These are phyloP conservation scores for Tipula lateralis DNA, from an alignment of 2,888 invertebrate genomes.

Conservation along the genomic window DNA sequence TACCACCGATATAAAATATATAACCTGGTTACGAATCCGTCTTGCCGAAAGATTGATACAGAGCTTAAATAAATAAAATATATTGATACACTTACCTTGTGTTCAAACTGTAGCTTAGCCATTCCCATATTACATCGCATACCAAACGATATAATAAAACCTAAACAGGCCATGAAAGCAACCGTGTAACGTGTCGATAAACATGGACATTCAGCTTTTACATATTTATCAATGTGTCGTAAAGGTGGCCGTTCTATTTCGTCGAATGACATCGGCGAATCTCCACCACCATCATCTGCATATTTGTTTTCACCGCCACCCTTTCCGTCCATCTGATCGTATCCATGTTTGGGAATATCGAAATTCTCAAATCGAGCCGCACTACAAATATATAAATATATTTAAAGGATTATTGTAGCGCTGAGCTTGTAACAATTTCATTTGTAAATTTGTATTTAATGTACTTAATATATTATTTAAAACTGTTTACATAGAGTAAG, in stretches of 20 bases:
- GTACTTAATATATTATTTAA: no score
- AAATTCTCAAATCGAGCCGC: conserved; percentile 43
- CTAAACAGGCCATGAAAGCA: conserved; percentile 78
- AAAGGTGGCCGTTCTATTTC: conserved; percentile 81
- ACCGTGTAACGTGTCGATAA: conserved; percentile 82
- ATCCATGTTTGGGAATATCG: conserved; percentile 43
- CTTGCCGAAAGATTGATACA: no score
- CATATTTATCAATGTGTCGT: conserved; percentile 80
- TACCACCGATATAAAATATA: no score
- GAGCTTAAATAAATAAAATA: no score
- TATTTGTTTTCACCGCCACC: conserved; percentile 39
- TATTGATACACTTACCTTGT: conserved; percentile 51
- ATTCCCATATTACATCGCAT: conserved; percentile 99
- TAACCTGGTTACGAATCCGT: no score
- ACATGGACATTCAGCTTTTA: conserved; percentile 81
- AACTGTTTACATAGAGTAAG: not conserved
- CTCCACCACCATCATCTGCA: conserved; percentile 54
- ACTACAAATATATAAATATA: no score
- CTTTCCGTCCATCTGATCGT: conserved; percentile 45
- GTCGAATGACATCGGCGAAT: conserved; percentile 70
- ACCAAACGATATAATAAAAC: conserved; percentile 92
- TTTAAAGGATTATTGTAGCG: not conserved
- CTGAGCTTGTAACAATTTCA: not conserved
- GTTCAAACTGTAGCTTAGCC: conserved; percentile 79
- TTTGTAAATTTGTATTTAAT: no score